These are phyloP conservation scores for Rafetus swinhoei DNA, from an alignment of 2,113 vertebrate genomes.

Conservation along the genomic window DNA sequence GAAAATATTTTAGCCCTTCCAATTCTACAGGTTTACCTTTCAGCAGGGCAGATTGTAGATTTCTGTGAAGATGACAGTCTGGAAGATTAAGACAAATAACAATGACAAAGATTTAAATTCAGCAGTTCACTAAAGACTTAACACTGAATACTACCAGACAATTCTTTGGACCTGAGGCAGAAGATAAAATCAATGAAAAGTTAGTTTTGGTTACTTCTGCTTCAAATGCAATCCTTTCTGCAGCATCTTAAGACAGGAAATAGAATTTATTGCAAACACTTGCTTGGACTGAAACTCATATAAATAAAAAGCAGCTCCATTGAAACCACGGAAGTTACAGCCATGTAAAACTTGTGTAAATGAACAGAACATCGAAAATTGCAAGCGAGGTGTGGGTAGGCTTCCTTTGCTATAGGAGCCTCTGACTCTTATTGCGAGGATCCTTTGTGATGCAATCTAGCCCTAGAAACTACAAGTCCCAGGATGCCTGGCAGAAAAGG, in stretches of 20 bases:
- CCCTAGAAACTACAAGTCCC: too few relatives aligned
- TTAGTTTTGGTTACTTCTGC: background rate
- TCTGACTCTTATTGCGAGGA: too few relatives aligned
- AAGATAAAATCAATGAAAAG: slow-evolving; percentile 32
- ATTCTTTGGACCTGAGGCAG: background rate
- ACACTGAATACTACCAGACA: slow-evolving; percentile 11
- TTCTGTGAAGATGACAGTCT: background rate
- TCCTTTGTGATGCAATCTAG: too few relatives aligned
- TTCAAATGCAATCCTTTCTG: background rate
- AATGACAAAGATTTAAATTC: slow-evolving; percentile 49
- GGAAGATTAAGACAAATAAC: slow-evolving; percentile 20
- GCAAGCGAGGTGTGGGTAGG: background rate
- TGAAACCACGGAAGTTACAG: background rate
- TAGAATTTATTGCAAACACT: slow-evolving; percentile 13
- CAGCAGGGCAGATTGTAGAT: background rate
- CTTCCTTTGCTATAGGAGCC: too few relatives aligned
- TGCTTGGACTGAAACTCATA: background rate
- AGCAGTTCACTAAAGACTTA: background rate
- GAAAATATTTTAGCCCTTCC: slow-evolving; percentile 23
- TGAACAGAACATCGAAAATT: background rate
- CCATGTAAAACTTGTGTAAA: background rate
- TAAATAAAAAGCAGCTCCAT: background rate
- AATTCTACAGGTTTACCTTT: slow-evolving; percentile 2
- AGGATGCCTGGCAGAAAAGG: too few relatives aligned
- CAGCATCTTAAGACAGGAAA: background rate